phyloP scores from a whole-genome alignment of 1,140 invertebrate species.

The Leptoteleia sp. region DNA sequence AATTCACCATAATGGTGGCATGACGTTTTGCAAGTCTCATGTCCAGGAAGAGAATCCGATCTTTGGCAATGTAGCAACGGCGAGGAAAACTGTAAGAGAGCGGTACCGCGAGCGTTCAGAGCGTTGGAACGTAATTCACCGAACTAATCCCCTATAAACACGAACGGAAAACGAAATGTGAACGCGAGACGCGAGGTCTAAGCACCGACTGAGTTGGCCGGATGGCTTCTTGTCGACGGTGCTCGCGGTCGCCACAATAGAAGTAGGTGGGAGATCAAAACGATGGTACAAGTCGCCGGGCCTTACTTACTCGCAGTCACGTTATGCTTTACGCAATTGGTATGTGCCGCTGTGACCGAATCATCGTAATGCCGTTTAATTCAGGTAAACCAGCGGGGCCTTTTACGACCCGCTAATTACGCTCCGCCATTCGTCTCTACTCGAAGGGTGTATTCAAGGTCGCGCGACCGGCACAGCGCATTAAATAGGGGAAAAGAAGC shows the following conservation, averaged over 20 bases:
- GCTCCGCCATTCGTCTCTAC: conserved; percentile 2
- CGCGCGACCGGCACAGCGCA: not conserved
- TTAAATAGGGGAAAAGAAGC: conserved; percentile 26
- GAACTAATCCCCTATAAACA: conserved; percentile 42
- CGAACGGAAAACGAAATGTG: conserved; percentile 61
- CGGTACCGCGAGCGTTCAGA: conserved; percentile 21
- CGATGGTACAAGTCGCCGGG: conserved; percentile 65
- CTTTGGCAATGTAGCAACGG: conserved; percentile 27
- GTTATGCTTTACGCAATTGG: conserved; percentile 48
- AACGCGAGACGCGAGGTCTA: conserved; percentile 73
- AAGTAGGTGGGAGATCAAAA: conserved; percentile 78
- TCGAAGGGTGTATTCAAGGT: conserved; percentile 32
- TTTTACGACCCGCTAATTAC: conserved; percentile 43
- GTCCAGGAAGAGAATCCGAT: conserved; percentile 57
- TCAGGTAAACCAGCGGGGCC: conserved; percentile 33
- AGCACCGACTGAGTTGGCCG: conserved; percentile 73
- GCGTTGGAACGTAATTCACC: conserved; percentile 41
- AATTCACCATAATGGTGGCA: conserved; percentile 80
- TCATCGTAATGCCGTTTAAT: conserved; percentile 31
- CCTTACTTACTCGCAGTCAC: conserved; percentile 36
- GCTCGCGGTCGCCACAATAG: conserved; percentile 73
- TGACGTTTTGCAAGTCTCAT: conserved; percentile 72
- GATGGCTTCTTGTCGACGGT: conserved; percentile 74
- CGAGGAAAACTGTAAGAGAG: conserved; percentile 11
- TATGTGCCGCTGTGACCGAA: conserved; percentile 34